These are phyloP conservation scores for Busseola fusca DNA, from an alignment of 2,888 invertebrate species.

Conservation along the genomic window DNA sequence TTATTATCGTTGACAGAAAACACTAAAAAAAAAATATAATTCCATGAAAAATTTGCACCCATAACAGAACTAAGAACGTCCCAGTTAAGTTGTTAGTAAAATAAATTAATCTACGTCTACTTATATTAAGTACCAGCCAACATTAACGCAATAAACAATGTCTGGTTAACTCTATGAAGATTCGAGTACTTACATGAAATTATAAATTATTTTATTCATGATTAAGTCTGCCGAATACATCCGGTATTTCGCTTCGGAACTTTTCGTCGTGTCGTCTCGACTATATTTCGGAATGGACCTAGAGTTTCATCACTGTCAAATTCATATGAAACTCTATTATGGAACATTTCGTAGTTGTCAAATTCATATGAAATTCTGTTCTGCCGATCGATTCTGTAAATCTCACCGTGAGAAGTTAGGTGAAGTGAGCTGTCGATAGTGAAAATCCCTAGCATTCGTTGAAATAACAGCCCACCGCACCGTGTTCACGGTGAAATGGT, in stretches of 20 bases:
- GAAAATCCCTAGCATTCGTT: too few relatives aligned
- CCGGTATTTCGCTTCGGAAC: not conserved
- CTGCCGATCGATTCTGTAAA: too few relatives aligned
- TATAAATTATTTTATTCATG: conserved; percentile 29
- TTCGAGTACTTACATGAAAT: conserved; percentile 49
- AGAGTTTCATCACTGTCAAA: not conserved
- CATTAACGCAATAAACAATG: conserved; percentile 50
- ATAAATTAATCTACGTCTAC: conserved; percentile 58
- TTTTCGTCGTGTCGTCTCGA: not conserved
- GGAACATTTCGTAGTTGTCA: too few relatives aligned
- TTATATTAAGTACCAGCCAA: conserved; percentile 67
- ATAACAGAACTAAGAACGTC: conserved; percentile 16
- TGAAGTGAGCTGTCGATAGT: too few relatives aligned
- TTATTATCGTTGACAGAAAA: too few relatives aligned
- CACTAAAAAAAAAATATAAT: not conserved
- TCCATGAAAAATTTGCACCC: not conserved
- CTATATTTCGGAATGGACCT: not conserved
- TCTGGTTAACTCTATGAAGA: conserved; percentile 49
- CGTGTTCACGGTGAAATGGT: too few relatives aligned
- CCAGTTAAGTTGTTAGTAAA: conserved; percentile 38
- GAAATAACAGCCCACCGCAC: too few relatives aligned
- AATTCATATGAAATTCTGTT: not conserved
- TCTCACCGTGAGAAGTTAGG: too few relatives aligned
- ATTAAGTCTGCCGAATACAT: conserved; percentile 24
- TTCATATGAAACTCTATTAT: too few relatives aligned